A percentile compares a stretch with the other conserved stretches of the same genome.
Conservation (phyloP, 2,113 vertebrate genomes). For the Salvelinus fontinalis region DNA sequence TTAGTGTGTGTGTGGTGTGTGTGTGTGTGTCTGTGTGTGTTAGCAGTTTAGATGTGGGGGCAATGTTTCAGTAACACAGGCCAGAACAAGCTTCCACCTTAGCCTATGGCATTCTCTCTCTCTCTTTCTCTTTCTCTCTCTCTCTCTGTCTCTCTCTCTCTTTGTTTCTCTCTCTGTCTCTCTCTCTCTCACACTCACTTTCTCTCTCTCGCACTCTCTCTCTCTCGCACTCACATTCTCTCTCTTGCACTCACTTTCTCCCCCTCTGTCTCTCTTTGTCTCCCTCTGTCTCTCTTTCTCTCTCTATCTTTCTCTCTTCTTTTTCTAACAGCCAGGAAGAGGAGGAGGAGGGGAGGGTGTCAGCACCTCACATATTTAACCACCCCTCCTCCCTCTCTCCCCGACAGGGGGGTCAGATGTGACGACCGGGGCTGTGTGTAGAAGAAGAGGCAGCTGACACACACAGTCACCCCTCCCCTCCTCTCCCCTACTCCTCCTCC, state of each 20-base stretch:
- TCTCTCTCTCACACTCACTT: slow-evolving; percentile 8
- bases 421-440: slow-evolving; percentile 49
- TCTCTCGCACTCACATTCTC: too few relatives aligned
- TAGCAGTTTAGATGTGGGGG: slow-evolving; percentile 24
- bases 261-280: slow-evolving; percentile 8
- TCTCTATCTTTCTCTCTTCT: slow-evolving; percentile 23
- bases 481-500: background rate
- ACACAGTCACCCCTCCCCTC: slow-evolving; percentile 17
- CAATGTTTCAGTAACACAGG: slow-evolving; percentile 56
- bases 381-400: slow-evolving; percentile 28
- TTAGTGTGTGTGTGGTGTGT: slow-evolving; percentile 6
- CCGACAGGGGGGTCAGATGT: slow-evolving; percentile 67
- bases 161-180: slow-evolving; percentile 3
- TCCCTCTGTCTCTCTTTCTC: background rate
- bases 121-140: too few relatives aligned
- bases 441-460: slow-evolving; percentile 40
- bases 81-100: slow-evolving; percentile 61
- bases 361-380: slow-evolving; percentile 42
- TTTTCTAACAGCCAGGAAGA: slow-evolving; percentile 15
- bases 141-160: slow-evolving; percentile 16
- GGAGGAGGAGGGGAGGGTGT: slow-evolving; percentile 15
- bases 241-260: too few relatives aligned
- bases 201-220: background rate
- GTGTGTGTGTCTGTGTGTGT: background rate
- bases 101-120: slow-evolving; percentile 28